These are phyloP conservation scores for Meloidogyne hapla DNA, from an alignment of 1,140 invertebrate genomes.

Conservation along the genomic window DNA sequence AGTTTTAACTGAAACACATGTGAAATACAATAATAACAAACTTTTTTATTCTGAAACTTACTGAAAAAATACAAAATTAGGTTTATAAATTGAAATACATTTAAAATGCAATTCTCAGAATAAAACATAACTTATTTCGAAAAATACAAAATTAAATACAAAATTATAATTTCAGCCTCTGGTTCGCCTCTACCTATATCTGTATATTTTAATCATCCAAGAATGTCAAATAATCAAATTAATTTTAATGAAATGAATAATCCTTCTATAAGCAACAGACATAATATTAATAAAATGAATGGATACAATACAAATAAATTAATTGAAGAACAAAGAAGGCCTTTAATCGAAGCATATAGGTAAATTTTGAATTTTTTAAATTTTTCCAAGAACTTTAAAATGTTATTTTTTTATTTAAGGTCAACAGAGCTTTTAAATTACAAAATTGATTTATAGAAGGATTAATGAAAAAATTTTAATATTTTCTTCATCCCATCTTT, in stretches of 20 bases:
- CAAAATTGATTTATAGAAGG: not conserved
- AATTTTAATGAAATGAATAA: conserved; percentile 11
- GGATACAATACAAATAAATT: not conserved
- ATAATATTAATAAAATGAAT: not conserved
- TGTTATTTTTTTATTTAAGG: no score
- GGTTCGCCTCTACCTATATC: conserved; percentile 25
- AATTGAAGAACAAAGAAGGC: conserved; percentile 23
- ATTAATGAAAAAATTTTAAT: no score
- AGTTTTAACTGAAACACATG: not conserved
- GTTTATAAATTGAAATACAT: no score
- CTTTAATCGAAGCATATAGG: conserved; percentile 25
- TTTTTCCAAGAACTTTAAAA: not conserved
- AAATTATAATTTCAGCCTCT: conserved; percentile 24
- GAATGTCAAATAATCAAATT: not conserved
- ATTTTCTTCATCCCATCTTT: no score
- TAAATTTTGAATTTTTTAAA: not conserved
- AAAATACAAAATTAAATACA: not conserved
- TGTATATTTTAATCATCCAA: not conserved
- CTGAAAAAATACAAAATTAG: no score
- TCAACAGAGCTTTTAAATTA: not conserved
- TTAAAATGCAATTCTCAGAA: no score
- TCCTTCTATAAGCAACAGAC: not conserved
- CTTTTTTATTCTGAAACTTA: no score
- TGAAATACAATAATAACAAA: not conserved
- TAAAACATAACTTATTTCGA: no score